These are phyloP conservation scores for Diachasma alloeum DNA, from an alignment of 1,140 invertebrate genomes.

Conservation along the genomic window DNA sequence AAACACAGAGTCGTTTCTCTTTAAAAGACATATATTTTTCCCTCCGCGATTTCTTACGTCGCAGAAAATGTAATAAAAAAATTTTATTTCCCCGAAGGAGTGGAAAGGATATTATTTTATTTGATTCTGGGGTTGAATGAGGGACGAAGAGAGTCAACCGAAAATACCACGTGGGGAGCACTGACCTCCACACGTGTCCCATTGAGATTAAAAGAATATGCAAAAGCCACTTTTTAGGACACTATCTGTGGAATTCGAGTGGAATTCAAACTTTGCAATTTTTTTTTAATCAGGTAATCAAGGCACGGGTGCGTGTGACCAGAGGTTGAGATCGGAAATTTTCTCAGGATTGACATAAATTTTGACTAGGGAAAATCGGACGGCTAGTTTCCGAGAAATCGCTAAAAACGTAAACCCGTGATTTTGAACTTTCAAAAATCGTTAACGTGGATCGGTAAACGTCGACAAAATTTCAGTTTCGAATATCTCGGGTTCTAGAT, in stretches of 20 bases:
- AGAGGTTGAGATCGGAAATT: too few relatives aligned
- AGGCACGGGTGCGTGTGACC: too few relatives aligned
- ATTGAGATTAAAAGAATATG: constrained; percentile 7
- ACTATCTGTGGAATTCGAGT: neutral
- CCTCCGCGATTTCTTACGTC: neutral
- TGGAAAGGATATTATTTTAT: neutral
- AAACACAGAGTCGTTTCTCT: neutral
- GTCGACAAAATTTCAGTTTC: too few relatives aligned
- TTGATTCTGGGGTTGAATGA: neutral
- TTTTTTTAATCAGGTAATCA: neutral
- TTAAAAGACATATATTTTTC: neutral
- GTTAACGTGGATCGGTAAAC: neutral
- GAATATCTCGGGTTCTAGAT: too few relatives aligned
- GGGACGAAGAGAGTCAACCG: neutral
- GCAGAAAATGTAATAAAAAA: neutral
- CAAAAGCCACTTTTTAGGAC: neutral
- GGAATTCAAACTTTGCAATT: neutral
- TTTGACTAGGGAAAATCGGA: neutral
- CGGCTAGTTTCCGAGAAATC: neutral
- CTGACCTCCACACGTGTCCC: constrained; percentile 24
- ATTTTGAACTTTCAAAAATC: neutral
- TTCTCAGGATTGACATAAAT: too few relatives aligned
- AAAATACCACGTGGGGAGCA: constrained; percentile 25
- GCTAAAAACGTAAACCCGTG: too few relatives aligned
- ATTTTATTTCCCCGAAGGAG: neutral